A percentile compares a stretch with the other conserved stretches of the same genome.
phyloP scores from a whole-genome alignment of 2,888 invertebrate species.

The Drosophila paucipuncta region DNA sequence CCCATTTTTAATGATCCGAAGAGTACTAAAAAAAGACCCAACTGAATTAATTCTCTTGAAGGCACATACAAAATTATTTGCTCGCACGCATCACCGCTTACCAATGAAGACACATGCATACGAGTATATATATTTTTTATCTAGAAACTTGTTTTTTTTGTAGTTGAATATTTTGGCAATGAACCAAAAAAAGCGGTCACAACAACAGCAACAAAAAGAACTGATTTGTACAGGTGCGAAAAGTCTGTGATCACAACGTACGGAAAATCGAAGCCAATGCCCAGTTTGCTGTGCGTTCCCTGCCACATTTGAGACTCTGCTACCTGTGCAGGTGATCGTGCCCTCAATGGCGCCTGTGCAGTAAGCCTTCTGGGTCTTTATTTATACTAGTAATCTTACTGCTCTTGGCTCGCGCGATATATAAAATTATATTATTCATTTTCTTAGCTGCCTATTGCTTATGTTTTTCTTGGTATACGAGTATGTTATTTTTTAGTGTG shows the following conservation, averaged over 20 bases:
- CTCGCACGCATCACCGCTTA: constrained; percentile 46
- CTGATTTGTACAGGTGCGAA: constrained; percentile 78
- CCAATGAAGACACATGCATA: constrained; percentile 35
- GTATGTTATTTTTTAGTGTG: neutral
- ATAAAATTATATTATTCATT: constrained; percentile 11
- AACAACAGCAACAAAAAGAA: constrained; percentile 39
- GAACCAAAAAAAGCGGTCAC: constrained; percentile 64
- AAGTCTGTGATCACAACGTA: constrained; percentile 71
- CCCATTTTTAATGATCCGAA: neutral
- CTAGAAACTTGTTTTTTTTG: constrained; percentile 26
- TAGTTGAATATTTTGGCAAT: constrained; percentile 70
- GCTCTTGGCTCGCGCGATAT: neutral
- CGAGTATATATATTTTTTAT: constrained; percentile 7
- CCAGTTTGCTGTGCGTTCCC: neutral
- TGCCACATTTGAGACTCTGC: constrained; percentile 1
- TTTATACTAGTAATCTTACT: constrained; percentile 14
- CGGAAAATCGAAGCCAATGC: constrained; percentile 31
- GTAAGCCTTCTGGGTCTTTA: constrained; percentile 1
- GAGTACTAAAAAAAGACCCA: constrained; percentile 8
- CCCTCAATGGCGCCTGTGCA: constrained; percentile 17
- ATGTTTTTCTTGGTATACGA: neutral
- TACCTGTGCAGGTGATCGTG: constrained; percentile 19
- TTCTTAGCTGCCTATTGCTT: constrained; percentile 11
- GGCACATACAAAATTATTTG: constrained; percentile 60
- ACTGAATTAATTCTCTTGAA: constrained; percentile 48